Evolutionary conservation across 2,888 invertebrate species (phyloP).

Genomic region (Drosophila ezoana): DNA sequence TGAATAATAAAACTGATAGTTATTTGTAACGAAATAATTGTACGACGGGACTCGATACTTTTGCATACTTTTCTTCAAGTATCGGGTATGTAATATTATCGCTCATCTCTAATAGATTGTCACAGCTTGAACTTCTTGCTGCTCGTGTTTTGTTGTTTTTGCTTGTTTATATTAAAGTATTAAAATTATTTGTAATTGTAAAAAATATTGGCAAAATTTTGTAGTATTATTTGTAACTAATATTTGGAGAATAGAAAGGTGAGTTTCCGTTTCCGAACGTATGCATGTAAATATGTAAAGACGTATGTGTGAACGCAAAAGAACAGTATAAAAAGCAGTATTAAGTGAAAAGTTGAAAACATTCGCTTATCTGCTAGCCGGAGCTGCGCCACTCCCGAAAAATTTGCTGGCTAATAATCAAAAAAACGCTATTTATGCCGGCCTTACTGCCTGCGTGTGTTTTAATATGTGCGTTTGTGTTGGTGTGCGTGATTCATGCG

Average conservation of each 20-base stretch:
- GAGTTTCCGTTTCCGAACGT: conserved; percentile 32
- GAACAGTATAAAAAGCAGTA: conserved; percentile 3
- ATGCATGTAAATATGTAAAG: neutral
- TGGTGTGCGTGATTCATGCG: conserved; percentile 74
- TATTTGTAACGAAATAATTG: conserved; percentile 5
- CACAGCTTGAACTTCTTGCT: conserved; percentile 44
- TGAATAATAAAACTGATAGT: neutral
- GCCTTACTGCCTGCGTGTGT: conserved; percentile 27
- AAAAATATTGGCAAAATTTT: conserved; percentile 12
- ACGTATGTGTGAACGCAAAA: conserved; percentile 7
- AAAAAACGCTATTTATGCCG: conserved; percentile 50
- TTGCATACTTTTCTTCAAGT: neutral
- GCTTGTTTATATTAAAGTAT: conserved; percentile 58
- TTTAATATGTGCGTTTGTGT: conserved; percentile 27
- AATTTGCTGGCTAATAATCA: conserved; percentile 26
- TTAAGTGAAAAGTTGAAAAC: conserved; percentile 21
- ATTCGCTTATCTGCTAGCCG: conserved; percentile 44
- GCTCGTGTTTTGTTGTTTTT: conserved; percentile 68
- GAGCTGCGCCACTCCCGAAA: conserved; percentile 66
- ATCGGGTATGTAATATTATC: neutral
- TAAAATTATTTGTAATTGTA: conserved; percentile 23
- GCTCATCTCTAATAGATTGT: conserved; percentile 25
- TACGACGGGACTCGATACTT: neutral
- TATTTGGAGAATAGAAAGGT: conserved; percentile 46
- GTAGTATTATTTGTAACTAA: conserved; percentile 4